Evolutionary conservation across 2,113 vertebrate species (phyloP).

Genomic region (Ciconia maguari): DNA sequence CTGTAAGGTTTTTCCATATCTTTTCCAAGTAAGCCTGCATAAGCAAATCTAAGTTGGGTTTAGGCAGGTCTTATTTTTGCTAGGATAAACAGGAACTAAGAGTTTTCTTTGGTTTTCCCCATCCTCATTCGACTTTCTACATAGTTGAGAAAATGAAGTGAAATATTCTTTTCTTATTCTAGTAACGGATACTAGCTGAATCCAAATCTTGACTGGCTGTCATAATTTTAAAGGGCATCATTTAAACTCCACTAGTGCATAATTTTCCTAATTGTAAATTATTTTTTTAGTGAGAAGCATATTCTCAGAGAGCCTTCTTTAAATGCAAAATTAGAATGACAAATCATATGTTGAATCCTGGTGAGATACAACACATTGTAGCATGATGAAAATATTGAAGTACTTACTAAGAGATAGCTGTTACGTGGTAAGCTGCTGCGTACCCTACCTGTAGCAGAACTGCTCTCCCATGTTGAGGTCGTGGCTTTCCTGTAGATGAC

Average conservation of each 20-base stretch:
- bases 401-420: background rate
- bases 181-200: background rate
- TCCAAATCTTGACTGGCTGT: background rate
- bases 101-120: background rate
- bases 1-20: background rate
- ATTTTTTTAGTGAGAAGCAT: background rate
- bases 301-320: background rate
- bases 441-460: background rate
- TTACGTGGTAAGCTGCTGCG: background rate
- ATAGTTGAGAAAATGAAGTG: background rate
- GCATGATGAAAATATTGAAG: background rate
- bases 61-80: background rate
- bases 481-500: background rate
- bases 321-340: background rate
- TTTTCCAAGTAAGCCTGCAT: background rate
- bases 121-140: background rate
- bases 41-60: background rate
- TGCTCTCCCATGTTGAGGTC: fast-evolving
- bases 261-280: background rate
- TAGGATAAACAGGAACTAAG: background rate
- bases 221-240: background rate
- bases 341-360: background rate
- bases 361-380: background rate
- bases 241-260: background rate
- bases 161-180: background rate